Conservation (phyloP, 2,797 vertebrate species). For the Lates japonicus region DNA sequence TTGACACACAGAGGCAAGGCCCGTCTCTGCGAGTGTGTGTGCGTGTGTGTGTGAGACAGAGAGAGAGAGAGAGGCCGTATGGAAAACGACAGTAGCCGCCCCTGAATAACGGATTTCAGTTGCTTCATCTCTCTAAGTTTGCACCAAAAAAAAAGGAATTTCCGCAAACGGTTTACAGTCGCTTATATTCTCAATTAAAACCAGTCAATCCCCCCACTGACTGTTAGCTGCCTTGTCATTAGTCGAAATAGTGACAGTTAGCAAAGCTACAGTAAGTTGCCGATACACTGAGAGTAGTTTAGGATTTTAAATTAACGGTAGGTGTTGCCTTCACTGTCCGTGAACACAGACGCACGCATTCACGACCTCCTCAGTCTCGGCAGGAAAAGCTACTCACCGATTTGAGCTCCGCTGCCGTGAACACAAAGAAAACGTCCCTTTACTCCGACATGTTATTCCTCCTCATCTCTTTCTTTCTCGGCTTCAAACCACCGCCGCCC, state of each 20-base stretch:
- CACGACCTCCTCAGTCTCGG: slow-evolving; percentile 38
- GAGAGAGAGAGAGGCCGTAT: slow-evolving; percentile 8
- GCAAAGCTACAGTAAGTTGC: slow-evolving; percentile 29
- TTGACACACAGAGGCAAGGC: slow-evolving; percentile 49
- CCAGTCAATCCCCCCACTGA: not conserved
- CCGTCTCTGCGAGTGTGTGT: slow-evolving; percentile 20
- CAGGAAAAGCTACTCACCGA: slow-evolving; percentile 70
- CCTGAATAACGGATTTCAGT: slow-evolving; percentile 62
- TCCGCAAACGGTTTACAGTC: slow-evolving; percentile 50
- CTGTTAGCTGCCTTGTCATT: slow-evolving; percentile 12
- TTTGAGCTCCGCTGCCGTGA: slow-evolving; percentile 39
- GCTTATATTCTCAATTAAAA: not conserved
- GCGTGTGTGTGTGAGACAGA: not conserved
- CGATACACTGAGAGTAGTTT: not conserved
- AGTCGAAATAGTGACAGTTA: slow-evolving; percentile 18
- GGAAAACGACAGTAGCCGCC: slow-evolving; percentile 64
- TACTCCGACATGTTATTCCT: slow-evolving; percentile 62
- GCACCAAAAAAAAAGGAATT: slow-evolving; percentile 52
- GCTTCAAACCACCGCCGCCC: slow-evolving; percentile 65
- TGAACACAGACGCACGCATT: slow-evolving; percentile 16
- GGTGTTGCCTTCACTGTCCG: slow-evolving; percentile 23
- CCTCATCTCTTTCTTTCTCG: slow-evolving; percentile 58
- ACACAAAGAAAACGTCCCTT: slow-evolving; percentile 57
- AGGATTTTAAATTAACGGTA: slow-evolving; percentile 7
- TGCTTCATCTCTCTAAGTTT: slow-evolving; percentile 69